Conservation (phyloP, 2,888 invertebrate species). For the Plusia festucae region DNA sequence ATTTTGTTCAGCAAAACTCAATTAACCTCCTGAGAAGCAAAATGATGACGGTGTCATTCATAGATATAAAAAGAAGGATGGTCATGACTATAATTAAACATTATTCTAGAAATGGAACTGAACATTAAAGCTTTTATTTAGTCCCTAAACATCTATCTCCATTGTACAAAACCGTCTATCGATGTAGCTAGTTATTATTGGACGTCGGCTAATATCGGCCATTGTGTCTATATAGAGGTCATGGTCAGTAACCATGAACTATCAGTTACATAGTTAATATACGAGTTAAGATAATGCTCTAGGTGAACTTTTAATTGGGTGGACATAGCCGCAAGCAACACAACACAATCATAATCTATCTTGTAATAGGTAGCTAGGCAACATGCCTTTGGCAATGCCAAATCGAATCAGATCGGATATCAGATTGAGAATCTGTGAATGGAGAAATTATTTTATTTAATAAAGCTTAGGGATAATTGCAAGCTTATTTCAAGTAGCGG, state of each 20-base stretch:
- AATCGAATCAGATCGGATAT: too few relatives aligned
- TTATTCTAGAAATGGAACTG: too few relatives aligned
- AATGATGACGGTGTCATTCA: too few relatives aligned
- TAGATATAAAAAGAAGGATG: too few relatives aligned
- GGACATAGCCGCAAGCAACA: not conserved
- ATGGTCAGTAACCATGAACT: conserved; percentile 17
- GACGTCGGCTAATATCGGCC: conserved; percentile 42
- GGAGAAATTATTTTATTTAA: not conserved
- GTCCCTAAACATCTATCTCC: too few relatives aligned
- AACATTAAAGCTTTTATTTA: not conserved
- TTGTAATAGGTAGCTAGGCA: too few relatives aligned
- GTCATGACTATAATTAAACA: too few relatives aligned
- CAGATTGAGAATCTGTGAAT: not conserved
- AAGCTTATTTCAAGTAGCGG: too few relatives aligned
- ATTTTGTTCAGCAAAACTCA: too few relatives aligned
- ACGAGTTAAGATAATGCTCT: not conserved
- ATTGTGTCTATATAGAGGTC: conserved; percentile 30
- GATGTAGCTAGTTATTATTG: conserved; percentile 21
- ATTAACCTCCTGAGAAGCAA: too few relatives aligned
- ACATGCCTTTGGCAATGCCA: too few relatives aligned
- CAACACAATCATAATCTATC: not conserved
- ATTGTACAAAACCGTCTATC: conserved; percentile 10
- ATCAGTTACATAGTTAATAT: not conserved
- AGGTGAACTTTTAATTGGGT: not conserved
- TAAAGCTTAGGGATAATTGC: too few relatives aligned